Percentiles rank a stretch among this genome's conserved stretches.
These are phyloP conservation scores for Urechis unicinctus DNA, from an alignment of 2,888 invertebrate species.

Conservation along the genomic window DNA sequence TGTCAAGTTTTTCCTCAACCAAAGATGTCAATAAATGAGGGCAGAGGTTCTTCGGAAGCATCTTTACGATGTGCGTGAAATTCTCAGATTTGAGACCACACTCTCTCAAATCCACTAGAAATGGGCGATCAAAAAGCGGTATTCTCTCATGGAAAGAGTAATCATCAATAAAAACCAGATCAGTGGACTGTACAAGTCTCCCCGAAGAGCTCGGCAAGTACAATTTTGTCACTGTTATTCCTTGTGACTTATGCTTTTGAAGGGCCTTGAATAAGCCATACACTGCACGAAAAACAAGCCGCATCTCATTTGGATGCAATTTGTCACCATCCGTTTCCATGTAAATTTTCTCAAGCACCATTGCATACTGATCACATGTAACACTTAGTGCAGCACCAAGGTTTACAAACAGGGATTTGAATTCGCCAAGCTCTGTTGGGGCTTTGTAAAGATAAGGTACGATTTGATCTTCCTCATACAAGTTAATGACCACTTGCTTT, in stretches of 20 bases:
- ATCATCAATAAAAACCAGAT: slow-evolving; percentile 25
- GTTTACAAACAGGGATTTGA: slow-evolving; percentile 21
- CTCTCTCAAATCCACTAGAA: slow-evolving; percentile 25
- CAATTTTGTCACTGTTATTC: slow-evolving; percentile 10
- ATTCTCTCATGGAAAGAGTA: slow-evolving; percentile 20
- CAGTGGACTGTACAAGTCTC: slow-evolving; percentile 13
- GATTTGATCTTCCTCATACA: slow-evolving; percentile 28
- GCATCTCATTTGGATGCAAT: slow-evolving; percentile 26
- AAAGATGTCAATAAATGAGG: slow-evolving; percentile 21
- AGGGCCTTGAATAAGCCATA: slow-evolving; percentile 22
- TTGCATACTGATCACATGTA: slow-evolving; percentile 24
- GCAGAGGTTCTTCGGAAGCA: slow-evolving; percentile 20
- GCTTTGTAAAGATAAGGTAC: slow-evolving; percentile 24
- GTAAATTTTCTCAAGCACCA: slow-evolving; percentile 22
- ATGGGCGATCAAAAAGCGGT: slow-evolving; percentile 17
- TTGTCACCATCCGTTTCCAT: slow-evolving; percentile 17
- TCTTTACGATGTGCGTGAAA: slow-evolving; percentile 19
- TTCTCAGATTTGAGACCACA: slow-evolving; percentile 20
- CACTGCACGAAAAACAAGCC: slow-evolving; percentile 24
- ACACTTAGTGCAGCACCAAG: slow-evolving; percentile 22
- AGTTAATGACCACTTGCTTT: slow-evolving; percentile 23
- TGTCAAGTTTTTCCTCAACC: slow-evolving; percentile 22
- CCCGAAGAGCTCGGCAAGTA: slow-evolving; percentile 17
- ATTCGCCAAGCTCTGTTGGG: slow-evolving; percentile 26
- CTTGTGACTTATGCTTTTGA: slow-evolving; percentile 14